phyloP scores from a whole-genome alignment of 2,888 invertebrate genomes.

The Oconnorella tubifera region DNA sequence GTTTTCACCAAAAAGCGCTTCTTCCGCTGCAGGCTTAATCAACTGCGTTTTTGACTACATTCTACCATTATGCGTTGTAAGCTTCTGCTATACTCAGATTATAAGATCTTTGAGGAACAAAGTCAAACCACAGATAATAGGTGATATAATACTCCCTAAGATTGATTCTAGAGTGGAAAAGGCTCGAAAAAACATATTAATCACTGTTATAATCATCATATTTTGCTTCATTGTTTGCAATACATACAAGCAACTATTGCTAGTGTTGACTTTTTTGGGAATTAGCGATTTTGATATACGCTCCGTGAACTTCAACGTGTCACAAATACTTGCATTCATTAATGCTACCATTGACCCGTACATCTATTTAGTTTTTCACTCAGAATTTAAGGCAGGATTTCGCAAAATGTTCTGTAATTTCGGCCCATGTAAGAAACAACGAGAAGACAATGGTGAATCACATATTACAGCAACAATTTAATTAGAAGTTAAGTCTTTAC shows the following conservation, averaged over 20 bases:
- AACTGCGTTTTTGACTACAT: background rate
- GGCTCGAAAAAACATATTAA: background rate
- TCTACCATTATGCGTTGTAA: background rate
- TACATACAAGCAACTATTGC: background rate
- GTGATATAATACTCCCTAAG: too few relatives aligned
- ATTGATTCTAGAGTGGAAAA: background rate
- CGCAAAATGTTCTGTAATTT: background rate
- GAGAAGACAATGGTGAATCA: too few relatives aligned
- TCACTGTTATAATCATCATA: background rate
- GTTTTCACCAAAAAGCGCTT: background rate
- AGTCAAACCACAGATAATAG: background rate
- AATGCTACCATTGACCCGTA: background rate
- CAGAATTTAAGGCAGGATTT: background rate
- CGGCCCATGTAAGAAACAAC: too few relatives aligned
- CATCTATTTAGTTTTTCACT: background rate
- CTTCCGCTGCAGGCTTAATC: background rate
- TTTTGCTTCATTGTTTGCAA: background rate
- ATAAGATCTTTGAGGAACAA: background rate
- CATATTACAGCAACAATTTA: too few relatives aligned
- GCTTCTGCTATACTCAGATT: background rate
- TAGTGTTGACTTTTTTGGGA: background rate
- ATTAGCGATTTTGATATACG: background rate
- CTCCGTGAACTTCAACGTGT: background rate
- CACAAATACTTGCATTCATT: background rate
- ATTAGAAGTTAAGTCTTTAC: too few relatives aligned